Percentiles rank a stretch among this genome's conserved stretches.
Conservation (phyloP, 1,140 invertebrate genomes). For the Linepithema humile region DNA sequence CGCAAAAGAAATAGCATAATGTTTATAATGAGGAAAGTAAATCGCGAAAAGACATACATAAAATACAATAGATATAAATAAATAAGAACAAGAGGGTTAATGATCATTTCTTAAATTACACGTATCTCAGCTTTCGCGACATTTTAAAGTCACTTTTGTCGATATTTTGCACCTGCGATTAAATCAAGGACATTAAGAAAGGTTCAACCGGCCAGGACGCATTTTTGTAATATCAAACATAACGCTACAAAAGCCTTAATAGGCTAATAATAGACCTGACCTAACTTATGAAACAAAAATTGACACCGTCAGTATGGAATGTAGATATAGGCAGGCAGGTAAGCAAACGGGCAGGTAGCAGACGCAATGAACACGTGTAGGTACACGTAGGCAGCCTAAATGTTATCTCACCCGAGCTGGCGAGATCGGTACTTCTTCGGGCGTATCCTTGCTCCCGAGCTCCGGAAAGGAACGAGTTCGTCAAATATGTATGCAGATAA, state of each 20-base stretch:
- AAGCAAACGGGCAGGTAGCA: conserved; percentile 1
- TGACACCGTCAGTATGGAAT: conserved; percentile 6
- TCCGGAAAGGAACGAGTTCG: conserved; percentile 60
- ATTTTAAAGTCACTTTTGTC: no score
- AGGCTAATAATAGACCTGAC: conserved; percentile 40
- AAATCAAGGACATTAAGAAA: not conserved
- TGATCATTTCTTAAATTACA: no score
- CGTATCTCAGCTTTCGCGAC: no score
- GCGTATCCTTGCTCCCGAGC: conserved; percentile 48
- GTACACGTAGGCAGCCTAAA: conserved; percentile 54
- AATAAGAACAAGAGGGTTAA: not conserved
- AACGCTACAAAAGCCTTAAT: conserved; percentile 15
- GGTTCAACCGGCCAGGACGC: not conserved
- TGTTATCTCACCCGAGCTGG: conserved; percentile 69
- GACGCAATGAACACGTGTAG: conserved; percentile 8
- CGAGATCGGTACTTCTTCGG: conserved; percentile 66
- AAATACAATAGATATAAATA: not conserved
- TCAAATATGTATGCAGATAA: conserved; percentile 75
- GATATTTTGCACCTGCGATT: no score
- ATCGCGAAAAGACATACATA: not conserved
- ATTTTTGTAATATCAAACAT: conserved; percentile 23
- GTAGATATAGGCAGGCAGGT: conserved; percentile 37
- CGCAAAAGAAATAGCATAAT: not conserved
- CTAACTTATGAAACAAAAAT: conserved; percentile 48
- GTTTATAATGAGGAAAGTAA: not conserved